Evolutionary conservation across 2,113 vertebrate species (phyloP).

Genomic region (Dermatemys mawii): DNA sequence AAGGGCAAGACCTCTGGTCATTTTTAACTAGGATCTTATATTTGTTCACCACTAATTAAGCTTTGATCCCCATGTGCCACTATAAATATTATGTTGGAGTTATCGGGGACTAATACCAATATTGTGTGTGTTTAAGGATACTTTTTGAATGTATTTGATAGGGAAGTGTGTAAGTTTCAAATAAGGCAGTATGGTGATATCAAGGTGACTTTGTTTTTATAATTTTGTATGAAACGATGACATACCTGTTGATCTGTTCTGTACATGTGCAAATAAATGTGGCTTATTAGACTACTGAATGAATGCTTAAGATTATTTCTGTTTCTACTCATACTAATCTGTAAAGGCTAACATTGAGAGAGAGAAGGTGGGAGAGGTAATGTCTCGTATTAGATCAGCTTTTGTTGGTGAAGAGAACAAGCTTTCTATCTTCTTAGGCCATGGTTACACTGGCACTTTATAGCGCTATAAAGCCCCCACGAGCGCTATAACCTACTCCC

Average conservation of each 20-base stretch:
- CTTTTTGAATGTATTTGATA: slow-evolving; percentile 77
- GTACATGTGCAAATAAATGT: slow-evolving; percentile 85
- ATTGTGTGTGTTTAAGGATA: slow-evolving; percentile 72
- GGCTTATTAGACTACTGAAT: slow-evolving; percentile 78
- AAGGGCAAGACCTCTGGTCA: slow-evolving; percentile 13
- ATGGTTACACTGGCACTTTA: too few relatives aligned
- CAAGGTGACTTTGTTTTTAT: slow-evolving; percentile 80
- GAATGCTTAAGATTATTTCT: slow-evolving; percentile 63
- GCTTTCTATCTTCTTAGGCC: background rate
- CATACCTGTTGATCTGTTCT: slow-evolving; percentile 78
- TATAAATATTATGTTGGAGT: slow-evolving; percentile 64
- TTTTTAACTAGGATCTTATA: slow-evolving; percentile 23
- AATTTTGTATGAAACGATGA: slow-evolving; percentile 76
- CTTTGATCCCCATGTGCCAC: slow-evolving; percentile 56
- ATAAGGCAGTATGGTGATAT: slow-evolving; percentile 64
- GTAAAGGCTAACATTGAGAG: background rate
- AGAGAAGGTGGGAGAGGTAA: background rate
- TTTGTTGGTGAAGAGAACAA: background rate
- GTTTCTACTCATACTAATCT: slow-evolving; percentile 21
- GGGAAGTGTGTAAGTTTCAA: slow-evolving; percentile 64
- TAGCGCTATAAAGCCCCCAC: too few relatives aligned
- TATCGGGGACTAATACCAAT: slow-evolving; percentile 72
- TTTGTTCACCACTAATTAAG: slow-evolving; percentile 42
- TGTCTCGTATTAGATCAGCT: background rate
- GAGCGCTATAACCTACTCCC: too few relatives aligned